Evolutionary conservation across 2,113 vertebrate genomes (phyloP).

Genomic region (Jaculus jaculus): DNA sequence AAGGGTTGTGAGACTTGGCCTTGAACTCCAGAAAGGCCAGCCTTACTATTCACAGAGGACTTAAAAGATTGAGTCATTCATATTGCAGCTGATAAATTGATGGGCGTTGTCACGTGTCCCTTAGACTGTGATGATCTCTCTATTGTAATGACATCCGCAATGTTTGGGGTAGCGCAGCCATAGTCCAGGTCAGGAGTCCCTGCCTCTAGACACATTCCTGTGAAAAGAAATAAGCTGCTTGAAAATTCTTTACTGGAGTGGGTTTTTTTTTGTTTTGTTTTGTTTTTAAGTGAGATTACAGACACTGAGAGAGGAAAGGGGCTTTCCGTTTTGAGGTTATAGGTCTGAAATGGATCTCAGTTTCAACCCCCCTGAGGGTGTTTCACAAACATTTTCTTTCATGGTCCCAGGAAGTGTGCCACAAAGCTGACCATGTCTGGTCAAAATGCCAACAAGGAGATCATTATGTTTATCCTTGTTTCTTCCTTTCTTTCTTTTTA

Average conservation of each 20-base stretch:
- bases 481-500: neutral
- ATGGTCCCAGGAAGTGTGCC: neutral
- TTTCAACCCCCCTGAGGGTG: slow-evolving; percentile 11
- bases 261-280: no score
- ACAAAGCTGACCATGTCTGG: neutral
- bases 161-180: neutral
- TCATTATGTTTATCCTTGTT: neutral
- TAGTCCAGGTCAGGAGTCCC: neutral
- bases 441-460: slow-evolving; percentile 3
- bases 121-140: neutral
- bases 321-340: slow-evolving; percentile 2
- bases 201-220: neutral
- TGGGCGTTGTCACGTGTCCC: neutral
- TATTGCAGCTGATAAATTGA: neutral
- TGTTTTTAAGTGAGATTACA: neutral
- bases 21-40: neutral
- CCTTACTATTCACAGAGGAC: neutral
- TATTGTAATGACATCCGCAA: neutral
- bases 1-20: neutral
- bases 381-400: neutral
- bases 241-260: neutral
- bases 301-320: neutral
- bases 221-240: neutral
- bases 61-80: neutral
- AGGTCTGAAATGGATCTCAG: neutral